Base-by-base conservation (phyloP, 2,888 invertebrate genomes). In the Conus canariensis region DNA sequence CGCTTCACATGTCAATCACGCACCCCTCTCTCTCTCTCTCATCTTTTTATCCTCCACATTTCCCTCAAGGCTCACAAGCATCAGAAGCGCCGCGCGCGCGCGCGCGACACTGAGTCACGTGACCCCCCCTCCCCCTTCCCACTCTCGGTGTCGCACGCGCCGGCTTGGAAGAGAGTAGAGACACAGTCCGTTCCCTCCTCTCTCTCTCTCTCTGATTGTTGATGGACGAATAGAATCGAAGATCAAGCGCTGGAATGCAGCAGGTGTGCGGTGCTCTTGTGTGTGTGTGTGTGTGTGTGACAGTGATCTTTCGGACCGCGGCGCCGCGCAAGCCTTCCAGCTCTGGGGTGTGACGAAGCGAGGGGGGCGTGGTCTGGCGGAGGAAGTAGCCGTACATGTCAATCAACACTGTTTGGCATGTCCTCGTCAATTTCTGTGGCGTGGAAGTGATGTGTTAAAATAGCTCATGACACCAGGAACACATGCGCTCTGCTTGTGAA, bases 151-250 rank as follows among this genome's bases (percentile, higher is more conserved):
- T 74, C 22, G 19, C 70, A n/a, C 70, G 19, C 70, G 22, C n/a
- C 22, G 4, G 45, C 4, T 45, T 45, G 45, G 45, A 45, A 45
- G 45, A 45, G 2, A 45, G 45, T 4, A 45, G 45, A 45, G 45
- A 45, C 45, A 1, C 45, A 45, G 22, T 67, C 19, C 9, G 67
- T 87, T 25, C 19, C 30, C n/a, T 67, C n/a, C 87, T 64, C 87
- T 87, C 87, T 87, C 67, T 87, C 87, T 87, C 45, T 87, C 87
- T 87, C 67, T 87, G 64, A 77, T 77, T 30, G 77, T 77, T 77
- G 77, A 77, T 19, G 70, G 22, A 70, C 30, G 30, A 30, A 77
- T 30, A 30, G 30, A 16, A 77, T 30, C 12, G 30, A 77, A 77
- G 77, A 77, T 30, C 30, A 77, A 77, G 77, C 77, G 10, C 7